Base-by-base conservation (phyloP, 2,113 vertebrate species). In the Dicaeum eximium region DNA sequence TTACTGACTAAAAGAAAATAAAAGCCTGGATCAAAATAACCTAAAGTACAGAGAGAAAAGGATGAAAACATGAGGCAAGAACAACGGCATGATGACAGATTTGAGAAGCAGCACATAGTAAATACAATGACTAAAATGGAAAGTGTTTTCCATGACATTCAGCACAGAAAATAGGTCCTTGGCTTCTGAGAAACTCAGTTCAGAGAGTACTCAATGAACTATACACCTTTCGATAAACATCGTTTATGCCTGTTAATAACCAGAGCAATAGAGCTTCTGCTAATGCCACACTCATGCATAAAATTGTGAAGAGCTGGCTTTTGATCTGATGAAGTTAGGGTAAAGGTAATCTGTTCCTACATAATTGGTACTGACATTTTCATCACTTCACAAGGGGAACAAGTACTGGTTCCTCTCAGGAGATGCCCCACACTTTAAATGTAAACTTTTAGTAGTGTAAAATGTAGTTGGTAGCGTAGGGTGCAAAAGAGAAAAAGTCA, bases 21-120 rank as follows among this genome's bases (percentile, higher is more conserved):
- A 93, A 94, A 91, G 80, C 73, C 50, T 22, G 37, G 50, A 93
- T 86, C 88, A 97, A 96, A 97, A 94, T 64, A 95, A 95, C 91
- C 71, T 79, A 81, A 90, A 35, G 70, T 86, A 80, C 70, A 70
- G 83, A 82, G 80, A 74, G 50, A 79, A 94, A 69, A 87, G 57
- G 48, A 95, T 72, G 58, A 92, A 97, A 97, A 96, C 69, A 81
- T 60, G 61, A 86, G 64, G 51, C 45, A 86, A 88, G 83, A 88
- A 73, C 69, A 94, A 90, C 83, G 86, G 58, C 56, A 60, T 28
- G 53, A 84, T 84, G 86, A 93, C 80, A 90, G 65, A 94, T 84
- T 61, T 58, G 35, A 93, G 85, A 91, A 77, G 84, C 53, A 60
- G 67, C 75, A 88, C 67, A 54, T 53, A 95, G 74, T 92, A 96